Evolutionary conservation across 2,113 vertebrate species (phyloP).

Genomic region (Rhinogobius similis): DNA sequence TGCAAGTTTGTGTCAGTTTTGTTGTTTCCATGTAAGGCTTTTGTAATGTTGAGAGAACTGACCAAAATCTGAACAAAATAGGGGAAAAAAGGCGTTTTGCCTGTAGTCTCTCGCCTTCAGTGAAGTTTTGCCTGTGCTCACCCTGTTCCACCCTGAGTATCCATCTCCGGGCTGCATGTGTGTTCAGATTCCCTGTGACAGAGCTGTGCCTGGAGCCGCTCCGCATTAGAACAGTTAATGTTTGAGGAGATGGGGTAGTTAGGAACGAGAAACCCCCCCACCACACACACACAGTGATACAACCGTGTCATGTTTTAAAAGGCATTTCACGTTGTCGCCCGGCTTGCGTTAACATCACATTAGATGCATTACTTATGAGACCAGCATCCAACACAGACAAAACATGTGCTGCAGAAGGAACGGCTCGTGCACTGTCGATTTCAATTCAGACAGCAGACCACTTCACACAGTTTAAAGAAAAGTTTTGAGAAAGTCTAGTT

Average conservation of each 20-base stretch:
- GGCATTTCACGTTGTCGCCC: conserved; percentile 31
- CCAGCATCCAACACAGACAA: not conserved
- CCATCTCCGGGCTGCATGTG: not conserved
- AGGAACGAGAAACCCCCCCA: conserved; percentile 44
- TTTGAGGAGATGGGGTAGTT: conserved; percentile 29
- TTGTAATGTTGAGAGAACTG: too few relatives aligned
- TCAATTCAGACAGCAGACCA: not conserved
- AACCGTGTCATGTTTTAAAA: conserved; percentile 36
- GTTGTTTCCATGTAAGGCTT: too few relatives aligned
- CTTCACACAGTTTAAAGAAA: too few relatives aligned
- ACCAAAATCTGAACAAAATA: too few relatives aligned
- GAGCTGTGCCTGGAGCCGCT: conserved; percentile 34
- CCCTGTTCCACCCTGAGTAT: not conserved
- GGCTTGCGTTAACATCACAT: conserved; percentile 5
- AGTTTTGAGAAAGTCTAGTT: too few relatives aligned
- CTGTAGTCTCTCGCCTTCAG: too few relatives aligned
- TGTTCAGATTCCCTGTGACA: conserved; percentile 20
- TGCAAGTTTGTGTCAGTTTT: too few relatives aligned
- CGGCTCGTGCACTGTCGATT: not conserved
- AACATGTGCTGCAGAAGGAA: not conserved
- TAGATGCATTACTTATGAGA: conserved; percentile 69
- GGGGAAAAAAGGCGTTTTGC: too few relatives aligned
- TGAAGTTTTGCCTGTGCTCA: too few relatives aligned
- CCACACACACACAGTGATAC: conserved; percentile 23
- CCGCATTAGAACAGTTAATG: conserved; percentile 21